phyloP scores from a whole-genome alignment of 2,888 invertebrate genomes.

The Philaethria dido region DNA sequence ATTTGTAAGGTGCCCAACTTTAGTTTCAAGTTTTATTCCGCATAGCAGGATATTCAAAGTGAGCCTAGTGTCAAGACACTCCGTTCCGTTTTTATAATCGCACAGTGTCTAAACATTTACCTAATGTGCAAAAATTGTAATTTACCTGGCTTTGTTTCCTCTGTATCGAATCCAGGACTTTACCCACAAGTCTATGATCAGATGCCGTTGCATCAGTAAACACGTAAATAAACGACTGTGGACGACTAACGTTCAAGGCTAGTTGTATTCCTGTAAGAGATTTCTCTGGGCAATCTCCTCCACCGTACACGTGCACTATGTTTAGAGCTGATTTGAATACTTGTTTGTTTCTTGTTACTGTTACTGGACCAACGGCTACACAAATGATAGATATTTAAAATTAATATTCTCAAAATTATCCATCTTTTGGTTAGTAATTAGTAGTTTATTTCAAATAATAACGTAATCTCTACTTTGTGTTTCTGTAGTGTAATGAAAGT shows the following conservation, averaged over 20 bases:
- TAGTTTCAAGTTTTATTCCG: too few species aligned
- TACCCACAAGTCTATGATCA: slow-evolving; percentile 85
- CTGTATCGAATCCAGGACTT: slow-evolving; percentile 87
- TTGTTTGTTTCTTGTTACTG: slow-evolving; percentile 85
- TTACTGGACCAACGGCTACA: slow-evolving; percentile 85
- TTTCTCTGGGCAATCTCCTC: slow-evolving; percentile 90
- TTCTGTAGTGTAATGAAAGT: too few species aligned
- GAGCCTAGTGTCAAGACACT: too few species aligned
- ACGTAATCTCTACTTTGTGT: too few species aligned
- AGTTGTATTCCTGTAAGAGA: slow-evolving; percentile 86
- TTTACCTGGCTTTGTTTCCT: slow-evolving; percentile 88
- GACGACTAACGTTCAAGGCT: slow-evolving; percentile 86
- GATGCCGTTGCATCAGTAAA: slow-evolving; percentile 90
- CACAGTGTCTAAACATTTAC: too few species aligned
- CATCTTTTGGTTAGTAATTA: too few species aligned
- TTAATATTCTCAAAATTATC: too few species aligned
- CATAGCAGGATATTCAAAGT: too few species aligned
- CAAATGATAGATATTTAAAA: not conserved
- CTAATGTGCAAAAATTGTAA: too few species aligned
- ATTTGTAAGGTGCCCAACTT: too few species aligned
- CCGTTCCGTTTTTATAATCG: too few species aligned
- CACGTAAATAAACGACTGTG: slow-evolving; percentile 88
- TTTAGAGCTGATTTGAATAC: slow-evolving; percentile 83
- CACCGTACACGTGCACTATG: slow-evolving; percentile 85
- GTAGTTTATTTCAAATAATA: too few species aligned